Conservation (phyloP, 2,888 invertebrate species). For the Aproaerema taeniolella region DNA sequence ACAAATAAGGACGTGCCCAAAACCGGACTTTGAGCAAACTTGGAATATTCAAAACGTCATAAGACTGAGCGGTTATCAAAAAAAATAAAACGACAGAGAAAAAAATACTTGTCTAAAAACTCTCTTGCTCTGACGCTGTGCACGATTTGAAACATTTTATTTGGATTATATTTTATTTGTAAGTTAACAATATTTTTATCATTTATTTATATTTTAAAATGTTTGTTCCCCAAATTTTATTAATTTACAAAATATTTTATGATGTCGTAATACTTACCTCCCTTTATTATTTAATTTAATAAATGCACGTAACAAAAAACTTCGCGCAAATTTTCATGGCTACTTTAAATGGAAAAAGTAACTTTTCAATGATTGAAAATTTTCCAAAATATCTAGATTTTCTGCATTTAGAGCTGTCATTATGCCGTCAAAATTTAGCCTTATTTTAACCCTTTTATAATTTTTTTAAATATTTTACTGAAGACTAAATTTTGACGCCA, state of each 20-base stretch:
- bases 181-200: not conserved
- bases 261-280: too few species aligned
- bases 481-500: slow-evolving; percentile 1
- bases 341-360: too few species aligned
- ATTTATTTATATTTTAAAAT: not conserved
- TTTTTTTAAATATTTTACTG: not conserved
- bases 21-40: too few species aligned
- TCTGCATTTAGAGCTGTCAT: slow-evolving; percentile 1
- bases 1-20: too few species aligned
- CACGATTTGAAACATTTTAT: slow-evolving; percentile 12
- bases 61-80: slow-evolving; percentile 71
- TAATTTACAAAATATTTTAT: not conserved
- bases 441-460: not conserved
- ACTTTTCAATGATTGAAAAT: not conserved
- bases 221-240: not conserved
- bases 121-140: slow-evolving; percentile 28
- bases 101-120: slow-evolving; percentile 29
- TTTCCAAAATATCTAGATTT: slow-evolving; percentile 6
- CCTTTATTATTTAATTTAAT: not conserved
- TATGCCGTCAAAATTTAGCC: not conserved
- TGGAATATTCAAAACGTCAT: slow-evolving; percentile 70
- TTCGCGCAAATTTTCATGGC: slow-evolving; percentile 6
- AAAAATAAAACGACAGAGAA: slow-evolving; percentile 41
- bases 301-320: not conserved
- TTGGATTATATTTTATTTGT: not conserved